Evolutionary conservation across 2,113 vertebrate genomes (phyloP).

Genomic region (Coryphaenoides rupestris): DNA sequence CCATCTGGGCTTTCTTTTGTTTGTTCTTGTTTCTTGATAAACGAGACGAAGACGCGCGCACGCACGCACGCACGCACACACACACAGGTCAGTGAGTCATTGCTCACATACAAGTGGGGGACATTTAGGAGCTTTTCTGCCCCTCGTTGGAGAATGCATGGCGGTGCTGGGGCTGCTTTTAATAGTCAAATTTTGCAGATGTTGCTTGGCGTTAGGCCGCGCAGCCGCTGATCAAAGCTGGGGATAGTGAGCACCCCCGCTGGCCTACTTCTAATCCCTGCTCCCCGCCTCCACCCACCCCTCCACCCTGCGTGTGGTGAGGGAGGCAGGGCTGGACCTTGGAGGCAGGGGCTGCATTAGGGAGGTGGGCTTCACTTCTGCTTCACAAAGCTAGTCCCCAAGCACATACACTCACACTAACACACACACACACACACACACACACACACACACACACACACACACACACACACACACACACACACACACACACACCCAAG

Average conservation of each 20-base stretch:
- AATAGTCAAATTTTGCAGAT: conserved; percentile 64
- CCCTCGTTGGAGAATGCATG: conserved; percentile 39
- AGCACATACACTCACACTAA: no score
- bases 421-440: neutral
- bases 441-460: no score
- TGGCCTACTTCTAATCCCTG: conserved; percentile 58
- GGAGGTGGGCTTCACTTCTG: no score
- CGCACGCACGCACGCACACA: no score
- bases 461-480: no score
- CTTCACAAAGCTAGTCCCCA: no score
- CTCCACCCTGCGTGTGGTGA: conserved; percentile 32
- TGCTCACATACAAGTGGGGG: no score
- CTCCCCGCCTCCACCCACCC: neutral
- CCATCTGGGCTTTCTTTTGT: no score
- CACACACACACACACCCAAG: no score
- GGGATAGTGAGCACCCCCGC: conserved; percentile 55
- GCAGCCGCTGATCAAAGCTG: conserved; percentile 69
- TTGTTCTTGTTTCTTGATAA: no score
- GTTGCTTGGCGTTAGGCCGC: conserved; percentile 62
- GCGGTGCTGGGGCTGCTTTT: conserved; percentile 57
- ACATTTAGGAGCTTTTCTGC: conserved; percentile 40
- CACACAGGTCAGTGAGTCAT: no score
- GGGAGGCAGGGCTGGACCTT: conserved; percentile 25
- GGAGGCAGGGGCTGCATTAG: conserved; percentile 24
- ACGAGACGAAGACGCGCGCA: no score